Conservation (phyloP, 37 sponge, comb jelly and placozoan genomes). For the Halisarca cf. caerulea region DNA sequence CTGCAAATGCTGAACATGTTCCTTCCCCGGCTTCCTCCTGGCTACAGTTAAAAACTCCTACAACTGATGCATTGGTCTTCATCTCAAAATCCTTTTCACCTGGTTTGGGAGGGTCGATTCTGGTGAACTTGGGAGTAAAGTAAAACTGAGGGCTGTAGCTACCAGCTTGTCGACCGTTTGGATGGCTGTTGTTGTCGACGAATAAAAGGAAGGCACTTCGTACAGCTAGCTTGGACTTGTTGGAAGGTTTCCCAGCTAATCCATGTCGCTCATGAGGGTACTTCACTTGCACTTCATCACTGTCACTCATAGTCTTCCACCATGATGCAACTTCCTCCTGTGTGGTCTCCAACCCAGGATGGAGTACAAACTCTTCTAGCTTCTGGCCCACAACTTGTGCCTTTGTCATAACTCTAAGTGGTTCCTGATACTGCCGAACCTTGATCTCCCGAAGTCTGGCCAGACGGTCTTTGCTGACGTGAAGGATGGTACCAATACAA, state of each 20-base stretch:
- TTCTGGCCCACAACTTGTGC: conserved; percentile 17
- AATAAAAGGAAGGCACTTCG: conserved; percentile 38
- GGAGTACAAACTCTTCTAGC: conserved; percentile 4
- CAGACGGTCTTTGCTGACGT: conserved; percentile 4
- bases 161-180: conserved; percentile 48
- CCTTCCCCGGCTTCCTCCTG: conserved; percentile 32
- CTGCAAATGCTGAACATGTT: conserved; percentile 8
- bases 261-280: conserved; percentile 42
- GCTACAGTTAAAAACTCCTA: conserved; percentile 38
- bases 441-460: conserved; percentile 19
- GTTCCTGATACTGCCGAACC: conserved; percentile 10
- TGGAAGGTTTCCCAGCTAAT: conserved; percentile 14
- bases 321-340: background rate
- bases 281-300: conserved; percentile 11
- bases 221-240: conserved; percentile 2
- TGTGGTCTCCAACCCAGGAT: conserved; percentile 12
- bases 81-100: conserved; percentile 17
- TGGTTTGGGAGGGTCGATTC: background rate
- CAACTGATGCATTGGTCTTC: conserved; percentile 26
- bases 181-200: conserved; percentile 41
- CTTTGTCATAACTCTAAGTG: conserved; percentile 15
- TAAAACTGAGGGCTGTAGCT: conserved; percentile 37
- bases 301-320: conserved; percentile 11
- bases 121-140: conserved; percentile 25
- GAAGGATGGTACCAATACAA: background rate